Evolutionary conservation across 2,113 vertebrate species (phyloP), one percentile per base, ranked within the genome.

Genomic region (Mormyrus lacerda): DNA sequence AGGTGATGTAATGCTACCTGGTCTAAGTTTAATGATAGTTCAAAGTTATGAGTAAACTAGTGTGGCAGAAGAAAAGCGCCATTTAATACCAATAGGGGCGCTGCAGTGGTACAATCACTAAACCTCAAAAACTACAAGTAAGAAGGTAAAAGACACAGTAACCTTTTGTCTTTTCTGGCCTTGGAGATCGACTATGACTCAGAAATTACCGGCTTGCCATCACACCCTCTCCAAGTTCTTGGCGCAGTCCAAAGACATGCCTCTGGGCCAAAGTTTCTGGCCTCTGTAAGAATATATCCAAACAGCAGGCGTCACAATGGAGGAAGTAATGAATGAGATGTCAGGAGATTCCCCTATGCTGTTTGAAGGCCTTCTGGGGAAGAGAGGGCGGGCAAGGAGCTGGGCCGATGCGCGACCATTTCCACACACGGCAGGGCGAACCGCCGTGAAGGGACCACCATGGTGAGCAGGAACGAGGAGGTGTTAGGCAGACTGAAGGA

Each of bases 371-470:
- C n/a, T 85, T 85, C 8, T 50, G 84, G 47, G 47, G 47, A 50
- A 51, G 47, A 51, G 84, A 50, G 47, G 45, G 44, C 8, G 47
- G 45, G 44, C 8, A 35, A 27, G 47, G 84, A 51, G 84, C 21
- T 2, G n/a, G n/a, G 48, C 47, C 35, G 87, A 90, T 89, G 90
- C 83, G 35, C 5, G 0, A 24, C 76, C 39, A 44, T 44, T 42
- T 39, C 31, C 15, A 0, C 76, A 42, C 19, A 92, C 91, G 90
- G 92, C 91, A 91, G 69, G 76, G 69, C 89, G 87, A 87, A 93
- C 90, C 87, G 89, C 93, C 90, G 88, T 44, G 88, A 85, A 86
- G 90, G 88, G 90, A 35, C 39, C 8, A 19, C 15, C 39, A 9
- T 44, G 10, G 21, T 44, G 39, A 82, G 42, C 19, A 44, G 39